Conservation (phyloP, 2,888 invertebrate genomes). For the Bimastos eiseni region DNA sequence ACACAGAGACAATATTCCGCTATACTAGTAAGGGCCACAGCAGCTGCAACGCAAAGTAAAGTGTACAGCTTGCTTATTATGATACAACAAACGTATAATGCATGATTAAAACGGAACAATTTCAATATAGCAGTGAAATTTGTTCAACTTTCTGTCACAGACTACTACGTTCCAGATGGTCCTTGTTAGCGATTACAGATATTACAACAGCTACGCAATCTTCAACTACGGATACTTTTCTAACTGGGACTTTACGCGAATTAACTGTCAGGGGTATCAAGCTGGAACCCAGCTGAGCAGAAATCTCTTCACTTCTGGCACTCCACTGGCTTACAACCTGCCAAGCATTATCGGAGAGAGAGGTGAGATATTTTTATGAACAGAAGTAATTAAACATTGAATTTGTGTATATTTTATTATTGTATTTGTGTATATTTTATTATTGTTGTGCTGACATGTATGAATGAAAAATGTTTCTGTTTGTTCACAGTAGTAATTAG, state of each 20-base stretch:
- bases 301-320: slow-evolving; percentile 4
- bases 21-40: no score
- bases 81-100: no score
- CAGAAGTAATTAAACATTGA: neutral
- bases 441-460: neutral
- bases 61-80: no score
- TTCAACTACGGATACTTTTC: slow-evolving; percentile 31
- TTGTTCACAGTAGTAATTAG: no score
- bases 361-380: neutral
- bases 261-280: slow-evolving; percentile 15
- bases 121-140: neutral
- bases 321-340: neutral
- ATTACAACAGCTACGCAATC: slow-evolving; percentile 26
- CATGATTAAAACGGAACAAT: no score
- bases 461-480: no score
- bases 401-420: neutral
- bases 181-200: slow-evolving; percentile 26
- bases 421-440: no score
- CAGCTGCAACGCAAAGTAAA: no score
- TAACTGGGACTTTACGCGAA: slow-evolving; percentile 18
- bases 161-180: slow-evolving; percentile 33
- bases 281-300: neutral
- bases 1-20: no score
- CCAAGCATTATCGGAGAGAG: neutral
- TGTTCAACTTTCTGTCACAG: neutral